These are phyloP conservation scores for Potamilus streckersoni DNA, from an alignment of 1,140 invertebrate species.

Conservation along the genomic window DNA sequence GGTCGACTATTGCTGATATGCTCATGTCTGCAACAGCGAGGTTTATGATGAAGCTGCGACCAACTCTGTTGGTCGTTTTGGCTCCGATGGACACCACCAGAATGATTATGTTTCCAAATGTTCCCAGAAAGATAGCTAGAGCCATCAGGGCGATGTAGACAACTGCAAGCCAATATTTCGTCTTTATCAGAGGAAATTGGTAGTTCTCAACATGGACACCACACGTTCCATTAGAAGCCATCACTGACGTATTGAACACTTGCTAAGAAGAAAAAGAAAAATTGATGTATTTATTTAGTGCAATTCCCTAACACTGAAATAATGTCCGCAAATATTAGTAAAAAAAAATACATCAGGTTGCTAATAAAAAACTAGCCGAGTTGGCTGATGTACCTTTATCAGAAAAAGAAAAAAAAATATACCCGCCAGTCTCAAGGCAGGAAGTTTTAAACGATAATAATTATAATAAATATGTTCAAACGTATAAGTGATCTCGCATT, in stretches of 20 bases:
- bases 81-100: conserved; percentile 32
- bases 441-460: too few species aligned
- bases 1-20: conserved; percentile 56
- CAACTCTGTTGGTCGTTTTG: conserved; percentile 44
- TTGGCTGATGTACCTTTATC: too few species aligned
- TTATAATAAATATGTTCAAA: too few species aligned
- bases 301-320: too few species aligned
- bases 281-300: too few species aligned
- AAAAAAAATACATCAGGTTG: too few species aligned
- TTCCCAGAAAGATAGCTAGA: conserved; percentile 39
- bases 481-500: too few species aligned
- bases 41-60: conserved; percentile 61
- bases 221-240: conserved; percentile 2
- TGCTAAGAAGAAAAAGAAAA: too few species aligned
- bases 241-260: neutral
- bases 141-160: conserved; percentile 44
- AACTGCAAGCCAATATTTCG: conserved; percentile 40
- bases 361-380: too few species aligned
- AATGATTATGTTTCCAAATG: conserved; percentile 50
- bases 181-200: conserved; percentile 38
- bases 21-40: conserved; percentile 61
- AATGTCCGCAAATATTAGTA: too few species aligned
- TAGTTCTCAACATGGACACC: neutral
- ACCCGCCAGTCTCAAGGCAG: too few species aligned
- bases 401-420: too few species aligned